Evolutionary conservation across 2,113 vertebrate species (phyloP), one percentile per base, ranked within the genome.

Genomic region (Ochotona princeps): DNA sequence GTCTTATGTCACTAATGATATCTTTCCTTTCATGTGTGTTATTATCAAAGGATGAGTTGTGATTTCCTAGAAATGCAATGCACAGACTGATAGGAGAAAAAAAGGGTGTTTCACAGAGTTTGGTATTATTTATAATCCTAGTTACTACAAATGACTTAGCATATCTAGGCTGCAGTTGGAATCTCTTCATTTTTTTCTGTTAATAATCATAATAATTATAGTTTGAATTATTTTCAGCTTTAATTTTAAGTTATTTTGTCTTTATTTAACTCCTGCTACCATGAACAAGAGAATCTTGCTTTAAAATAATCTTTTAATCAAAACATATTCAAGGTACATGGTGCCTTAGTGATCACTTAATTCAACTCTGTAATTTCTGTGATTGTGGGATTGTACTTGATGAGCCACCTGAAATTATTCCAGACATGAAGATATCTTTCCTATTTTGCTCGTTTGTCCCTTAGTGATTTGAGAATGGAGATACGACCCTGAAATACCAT

Each of bases 21-120:
- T 38, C 74, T 92, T 95, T 89, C 49, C 76, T 95, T 96, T 95
- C 28, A 79, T 82, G 15, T 92, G 92, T 89, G 49, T 91, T 89
- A 63, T 78, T 90, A 90, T 69, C 90, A 92, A 93, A 91, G 54
- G 38, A 86, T 80, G 80, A 69, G 72, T 96, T 18, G 28, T 92
- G 61, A 82, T 91, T 83, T 93, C 94, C 54, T 82, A 20, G 73
- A 93, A 95, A 91, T 20, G 82, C 14, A 94, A 26, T 49, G 54
- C 8, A 81, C 2, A 88, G 78, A 18, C 32, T 91, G 86, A 76
- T 81, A 75, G 44, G 73, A 82, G 84, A 91, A 90, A 81, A 87
- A 15, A 12, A 67, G 30, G 38, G 38, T 65, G 66, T 80, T 94
- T 85, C 65, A 83, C 35, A 95, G 69, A 83, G 93, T 85, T 92